Evolutionary conservation across 2,888 invertebrate genomes (phyloP).

Genomic region (Biston betularia): DNA sequence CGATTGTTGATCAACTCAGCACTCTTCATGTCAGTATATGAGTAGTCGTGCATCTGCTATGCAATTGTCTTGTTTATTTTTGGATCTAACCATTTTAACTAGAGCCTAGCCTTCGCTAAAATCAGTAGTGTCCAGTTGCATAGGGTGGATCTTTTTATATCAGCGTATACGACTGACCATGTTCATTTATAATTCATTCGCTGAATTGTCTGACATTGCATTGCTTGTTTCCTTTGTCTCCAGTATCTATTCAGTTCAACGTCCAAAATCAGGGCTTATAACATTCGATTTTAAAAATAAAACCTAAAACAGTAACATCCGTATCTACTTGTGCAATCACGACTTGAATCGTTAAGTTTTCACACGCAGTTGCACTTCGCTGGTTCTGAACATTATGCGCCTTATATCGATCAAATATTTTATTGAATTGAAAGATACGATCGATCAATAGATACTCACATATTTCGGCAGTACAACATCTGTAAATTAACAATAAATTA

Average conservation of each 20-base stretch:
- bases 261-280: conserved; percentile 9
- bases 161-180: conserved; percentile 62
- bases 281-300: conserved; percentile 24
- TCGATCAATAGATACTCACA: neutral
- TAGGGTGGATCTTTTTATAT: conserved; percentile 68
- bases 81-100: conserved; percentile 65
- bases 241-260: conserved; percentile 9
- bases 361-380: conserved; percentile 63
- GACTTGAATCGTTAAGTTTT: conserved; percentile 66
- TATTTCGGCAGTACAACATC: conserved; percentile 16
- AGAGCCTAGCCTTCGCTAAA: conserved; percentile 47
- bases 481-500: conserved; percentile 18
- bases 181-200: conserved; percentile 69
- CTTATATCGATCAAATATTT: neutral
- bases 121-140: conserved; percentile 18
- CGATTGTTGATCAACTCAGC: conserved; percentile 56
- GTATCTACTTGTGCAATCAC: conserved; percentile 36
- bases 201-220: conserved; percentile 59
- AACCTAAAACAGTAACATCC: conserved; percentile 29
- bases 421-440: neutral
- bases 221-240: conserved; percentile 59
- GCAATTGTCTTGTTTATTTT: conserved; percentile 78
- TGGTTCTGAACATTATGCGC: conserved; percentile 50
- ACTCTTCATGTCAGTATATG: conserved; percentile 46
- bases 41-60: conserved; percentile 62